phyloP scores from a whole-genome alignment of 92 coral and sea anemone species.

The Plumapathes pennacea region DNA sequence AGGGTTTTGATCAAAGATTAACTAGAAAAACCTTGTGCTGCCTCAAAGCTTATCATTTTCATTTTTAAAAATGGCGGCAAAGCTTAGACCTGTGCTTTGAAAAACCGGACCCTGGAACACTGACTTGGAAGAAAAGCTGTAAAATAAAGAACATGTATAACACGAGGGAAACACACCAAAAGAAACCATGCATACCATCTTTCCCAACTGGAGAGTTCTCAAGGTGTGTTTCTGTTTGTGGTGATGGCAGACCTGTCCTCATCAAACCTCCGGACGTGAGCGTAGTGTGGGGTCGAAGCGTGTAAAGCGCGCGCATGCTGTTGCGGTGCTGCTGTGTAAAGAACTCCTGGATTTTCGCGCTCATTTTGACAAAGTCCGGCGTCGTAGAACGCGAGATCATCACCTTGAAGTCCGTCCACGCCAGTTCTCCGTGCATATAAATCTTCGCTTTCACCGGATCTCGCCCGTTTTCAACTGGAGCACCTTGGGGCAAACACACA shows the following conservation, averaged over 20 bases:
- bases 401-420: constrained; percentile 92
- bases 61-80: too few relatives aligned
- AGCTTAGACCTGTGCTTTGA: too few relatives aligned
- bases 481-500: too few relatives aligned
- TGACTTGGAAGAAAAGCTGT: too few relatives aligned
- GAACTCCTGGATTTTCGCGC: constrained; percentile 82
- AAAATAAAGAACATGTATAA: too few relatives aligned
- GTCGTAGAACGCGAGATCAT: constrained; percentile 98
- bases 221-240: constrained; percentile 45
- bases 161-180: too few relatives aligned
- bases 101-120: too few relatives aligned
- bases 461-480: constrained; percentile 68
- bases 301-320: constrained; percentile 88
- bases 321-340: constrained; percentile 90
- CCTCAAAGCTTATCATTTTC: too few relatives aligned
- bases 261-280: constrained; percentile 68
- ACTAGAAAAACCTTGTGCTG: too few relatives aligned
- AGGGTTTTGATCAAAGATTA: too few relatives aligned
- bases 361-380: constrained; percentile 93
- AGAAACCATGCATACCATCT: constrained; percentile 71
- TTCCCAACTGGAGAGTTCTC: constrained; percentile 58
- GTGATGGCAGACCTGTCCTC: constrained; percentile 73
- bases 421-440: constrained; percentile 85
- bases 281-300: constrained; percentile 71
- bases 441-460: constrained; percentile 90